Percentiles rank a stretch among this genome's conserved stretches.
These are phyloP conservation scores for Amitus sp. DNA, from an alignment of 2,888 invertebrate genomes.

Conservation along the genomic window DNA sequence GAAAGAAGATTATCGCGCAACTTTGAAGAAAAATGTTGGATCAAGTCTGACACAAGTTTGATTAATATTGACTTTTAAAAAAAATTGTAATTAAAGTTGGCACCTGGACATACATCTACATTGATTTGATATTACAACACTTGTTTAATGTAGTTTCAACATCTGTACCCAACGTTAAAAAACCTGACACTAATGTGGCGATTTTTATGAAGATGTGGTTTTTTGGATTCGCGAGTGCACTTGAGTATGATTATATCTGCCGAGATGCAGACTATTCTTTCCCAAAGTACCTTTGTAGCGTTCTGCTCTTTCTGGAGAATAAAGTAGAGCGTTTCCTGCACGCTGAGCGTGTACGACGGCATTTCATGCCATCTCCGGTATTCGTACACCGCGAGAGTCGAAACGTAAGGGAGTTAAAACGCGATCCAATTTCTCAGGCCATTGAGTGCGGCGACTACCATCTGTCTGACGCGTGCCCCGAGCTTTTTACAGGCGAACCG, in stretches of 20 bases:
- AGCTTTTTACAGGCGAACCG: slow-evolving; percentile 64
- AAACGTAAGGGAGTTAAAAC: slow-evolving; percentile 65
- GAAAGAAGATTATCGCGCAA: too few species aligned
- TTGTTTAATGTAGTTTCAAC: too few species aligned
- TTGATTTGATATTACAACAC: too few species aligned
- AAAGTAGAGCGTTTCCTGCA: slow-evolving; percentile 15
- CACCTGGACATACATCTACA: too few species aligned
- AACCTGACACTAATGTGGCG: too few species aligned
- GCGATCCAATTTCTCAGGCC: slow-evolving; percentile 67
- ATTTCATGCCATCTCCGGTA: slow-evolving; percentile 34
- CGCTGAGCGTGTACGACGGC: slow-evolving; percentile 26
- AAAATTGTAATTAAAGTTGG: too few species aligned
- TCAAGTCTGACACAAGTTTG: too few species aligned
- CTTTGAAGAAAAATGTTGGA: too few species aligned
- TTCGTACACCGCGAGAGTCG: slow-evolving; percentile 48
- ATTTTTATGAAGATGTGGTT: too few species aligned
- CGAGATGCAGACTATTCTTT: slow-evolving; percentile 14
- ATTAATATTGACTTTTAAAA: too few species aligned
- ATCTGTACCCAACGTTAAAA: too few species aligned
- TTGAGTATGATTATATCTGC: slow-evolving; percentile 3
- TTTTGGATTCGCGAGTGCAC: neutral
- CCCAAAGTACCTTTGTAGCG: slow-evolving; percentile 16
- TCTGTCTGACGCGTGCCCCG: slow-evolving; percentile 62
- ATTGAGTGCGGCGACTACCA: slow-evolving; percentile 66
- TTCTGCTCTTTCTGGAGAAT: slow-evolving; percentile 12